A percentile compares a stretch with the other conserved stretches of the same genome.
These are phyloP conservation scores for Apostichopus californicus DNA, from an alignment of 35 echinoderm and acorn worm genomes.

Conservation along the genomic window DNA sequence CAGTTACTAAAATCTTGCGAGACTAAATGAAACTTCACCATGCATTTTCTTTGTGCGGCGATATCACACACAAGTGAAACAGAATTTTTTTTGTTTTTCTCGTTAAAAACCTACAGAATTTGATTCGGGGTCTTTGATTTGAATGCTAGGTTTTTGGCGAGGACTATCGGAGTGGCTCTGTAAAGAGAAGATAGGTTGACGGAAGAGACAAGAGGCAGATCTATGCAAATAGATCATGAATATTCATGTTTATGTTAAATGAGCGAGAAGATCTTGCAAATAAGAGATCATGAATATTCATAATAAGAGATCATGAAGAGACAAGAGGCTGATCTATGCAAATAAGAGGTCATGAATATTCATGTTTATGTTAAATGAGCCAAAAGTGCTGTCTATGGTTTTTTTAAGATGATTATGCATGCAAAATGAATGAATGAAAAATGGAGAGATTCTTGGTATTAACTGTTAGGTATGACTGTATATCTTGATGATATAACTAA, in stretches of 20 bases:
- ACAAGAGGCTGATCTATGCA: conserved; percentile 26
- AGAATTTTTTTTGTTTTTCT: not conserved
- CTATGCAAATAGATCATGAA: not conserved
- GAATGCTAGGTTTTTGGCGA: not conserved
- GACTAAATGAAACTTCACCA: too few species aligned
- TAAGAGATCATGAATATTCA: not conserved
- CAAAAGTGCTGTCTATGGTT: too few species aligned
- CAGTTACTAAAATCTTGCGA: too few species aligned
- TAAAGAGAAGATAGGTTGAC: not conserved
- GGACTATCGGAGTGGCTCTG: conserved; percentile 13
- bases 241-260: not conserved
- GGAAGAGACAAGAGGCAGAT: conserved; percentile 30
- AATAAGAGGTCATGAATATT: not conserved
- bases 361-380: not conserved
- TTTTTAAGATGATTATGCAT: too few species aligned
- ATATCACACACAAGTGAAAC: too few species aligned
- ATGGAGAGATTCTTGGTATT: too few species aligned
- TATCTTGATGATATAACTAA: too few species aligned
- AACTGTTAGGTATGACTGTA: too few species aligned
- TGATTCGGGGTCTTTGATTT: not conserved
- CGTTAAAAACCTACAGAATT: conserved; percentile 11
- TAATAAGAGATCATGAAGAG: not conserved
- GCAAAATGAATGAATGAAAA: too few species aligned
- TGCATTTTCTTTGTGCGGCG: too few species aligned
- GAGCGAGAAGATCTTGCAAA: not conserved